Percentiles rank a stretch among this genome's conserved stretches.
Conservation (phyloP, 2,113 vertebrate genomes). For the Pseudonaja textilis region DNA sequence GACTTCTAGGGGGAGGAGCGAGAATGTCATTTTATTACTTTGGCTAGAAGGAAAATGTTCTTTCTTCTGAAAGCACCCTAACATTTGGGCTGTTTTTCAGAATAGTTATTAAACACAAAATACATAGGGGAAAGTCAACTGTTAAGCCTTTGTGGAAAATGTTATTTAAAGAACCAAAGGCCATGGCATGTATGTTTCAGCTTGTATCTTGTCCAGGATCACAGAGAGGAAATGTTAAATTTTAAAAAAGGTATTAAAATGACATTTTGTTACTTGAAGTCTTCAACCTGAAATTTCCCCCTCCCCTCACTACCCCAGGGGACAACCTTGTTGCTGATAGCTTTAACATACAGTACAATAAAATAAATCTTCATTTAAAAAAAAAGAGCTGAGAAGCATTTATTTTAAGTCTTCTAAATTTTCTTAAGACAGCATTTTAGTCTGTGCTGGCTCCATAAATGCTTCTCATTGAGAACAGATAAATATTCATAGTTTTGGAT, state of each 20-base stretch:
- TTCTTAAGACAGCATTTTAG: neutral
- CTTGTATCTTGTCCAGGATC: neutral
- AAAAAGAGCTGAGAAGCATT: neutral
- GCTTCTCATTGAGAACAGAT: neutral
- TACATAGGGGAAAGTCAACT: constrained; percentile 43
- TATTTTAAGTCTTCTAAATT: neutral
- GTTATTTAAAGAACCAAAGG: constrained; percentile 14
- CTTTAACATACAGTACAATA: neutral
- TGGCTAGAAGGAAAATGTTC: constrained; percentile 80
- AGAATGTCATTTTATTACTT: constrained; percentile 84
- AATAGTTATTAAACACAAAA: constrained; percentile 61
- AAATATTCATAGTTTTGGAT: neutral
- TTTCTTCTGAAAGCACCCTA: constrained; percentile 73
- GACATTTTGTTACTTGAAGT: neutral
- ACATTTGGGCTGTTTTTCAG: constrained; percentile 61
- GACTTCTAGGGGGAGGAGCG: constrained; percentile 80
- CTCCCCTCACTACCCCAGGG: neutral
- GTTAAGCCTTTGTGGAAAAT: constrained; percentile 53
- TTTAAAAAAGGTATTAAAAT: constrained; percentile 4
- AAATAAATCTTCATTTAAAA: neutral
- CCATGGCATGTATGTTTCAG: constrained; percentile 19
- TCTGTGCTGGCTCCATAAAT: rapidly evolving
- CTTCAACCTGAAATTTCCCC: neutral
- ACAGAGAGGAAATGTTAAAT: constrained; percentile 10
- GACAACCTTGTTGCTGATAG: neutral